These are phyloP conservation scores for Nemapogon koenigi DNA, from an alignment of 2,888 invertebrate species.

Conservation along the genomic window DNA sequence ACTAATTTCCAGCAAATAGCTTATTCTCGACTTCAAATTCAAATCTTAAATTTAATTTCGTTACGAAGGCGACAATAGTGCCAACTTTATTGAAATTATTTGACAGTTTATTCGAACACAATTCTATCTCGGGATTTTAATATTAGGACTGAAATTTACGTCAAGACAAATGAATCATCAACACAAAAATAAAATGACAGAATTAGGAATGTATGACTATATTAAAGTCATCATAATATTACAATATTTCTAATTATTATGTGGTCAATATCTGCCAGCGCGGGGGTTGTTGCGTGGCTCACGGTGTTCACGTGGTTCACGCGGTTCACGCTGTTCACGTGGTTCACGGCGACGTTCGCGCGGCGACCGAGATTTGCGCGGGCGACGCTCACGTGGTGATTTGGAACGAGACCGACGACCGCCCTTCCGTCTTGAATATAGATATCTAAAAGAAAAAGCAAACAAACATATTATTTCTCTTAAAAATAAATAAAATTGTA, in stretches of 20 bases:
- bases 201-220: too few species aligned
- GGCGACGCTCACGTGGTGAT: slow-evolving; percentile 59
- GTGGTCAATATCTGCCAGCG: slow-evolving; percentile 55
- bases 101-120: too few species aligned
- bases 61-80: neutral
- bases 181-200: too few species aligned
- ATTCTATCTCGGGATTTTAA: too few species aligned
- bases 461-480: slow-evolving; percentile 6
- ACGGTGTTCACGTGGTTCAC: slow-evolving; percentile 53
- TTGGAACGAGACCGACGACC: slow-evolving; percentile 33
- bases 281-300: slow-evolving; percentile 62
- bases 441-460: slow-evolving; percentile 52
- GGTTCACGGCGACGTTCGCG: slow-evolving; percentile 43
- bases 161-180: too few species aligned
- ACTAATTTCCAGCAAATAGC: neutral
- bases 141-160: too few species aligned
- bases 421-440: slow-evolving; percentile 74
- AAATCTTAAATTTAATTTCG: neutral
- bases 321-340: slow-evolving; percentile 56
- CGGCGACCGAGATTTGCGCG: slow-evolving; percentile 67
- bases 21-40: neutral
- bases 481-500: too few species aligned
- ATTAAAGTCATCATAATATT: too few species aligned
- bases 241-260: too few species aligned
- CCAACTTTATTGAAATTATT: neutral